These are phyloP conservation scores for Apodemia duryi DNA, from an alignment of 2,888 invertebrate genomes.

Conservation along the genomic window DNA sequence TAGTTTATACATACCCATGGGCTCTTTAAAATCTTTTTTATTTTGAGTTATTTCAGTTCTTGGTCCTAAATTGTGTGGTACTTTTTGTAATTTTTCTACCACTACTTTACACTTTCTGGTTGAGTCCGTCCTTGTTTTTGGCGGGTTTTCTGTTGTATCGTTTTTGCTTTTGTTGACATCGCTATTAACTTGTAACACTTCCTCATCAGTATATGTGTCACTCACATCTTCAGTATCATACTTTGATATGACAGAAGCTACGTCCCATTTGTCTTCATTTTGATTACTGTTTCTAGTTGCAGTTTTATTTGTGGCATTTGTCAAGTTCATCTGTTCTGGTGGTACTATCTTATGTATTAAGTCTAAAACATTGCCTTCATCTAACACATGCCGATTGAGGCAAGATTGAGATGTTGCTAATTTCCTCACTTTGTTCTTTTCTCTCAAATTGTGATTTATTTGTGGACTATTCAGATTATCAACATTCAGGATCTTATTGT, in stretches of 20 bases:
- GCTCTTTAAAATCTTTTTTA: slow-evolving; percentile 21
- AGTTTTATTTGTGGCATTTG: slow-evolving; percentile 43
- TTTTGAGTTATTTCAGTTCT: not conserved
- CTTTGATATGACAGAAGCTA: slow-evolving; percentile 49
- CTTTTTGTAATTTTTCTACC: slow-evolving; percentile 28
- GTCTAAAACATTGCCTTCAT: slow-evolving; percentile 55
- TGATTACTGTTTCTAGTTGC: slow-evolving; percentile 37
- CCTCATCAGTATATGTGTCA: slow-evolving; percentile 68
- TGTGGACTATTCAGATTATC: slow-evolving; percentile 53
- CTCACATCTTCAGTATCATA: slow-evolving; percentile 50
- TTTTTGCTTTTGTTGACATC: slow-evolving; percentile 21
- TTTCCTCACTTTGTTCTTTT: slow-evolving; percentile 60
- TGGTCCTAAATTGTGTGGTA: not conserved
- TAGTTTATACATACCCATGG: slow-evolving; percentile 18
- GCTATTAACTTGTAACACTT: slow-evolving; percentile 42
- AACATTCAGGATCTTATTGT: slow-evolving; percentile 45
- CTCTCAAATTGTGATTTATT: slow-evolving; percentile 43
- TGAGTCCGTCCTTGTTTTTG: slow-evolving; percentile 2
- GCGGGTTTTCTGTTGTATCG: slow-evolving; percentile 11
- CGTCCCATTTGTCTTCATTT: slow-evolving; percentile 52
- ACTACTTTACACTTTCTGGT: slow-evolving; percentile 28
- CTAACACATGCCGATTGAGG: slow-evolving; percentile 50
- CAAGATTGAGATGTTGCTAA: slow-evolving; percentile 56
- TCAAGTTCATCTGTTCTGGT: slow-evolving; percentile 52
- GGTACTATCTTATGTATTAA: slow-evolving; percentile 68